phyloP scores from a whole-genome alignment of 2,797 vertebrate genomes.

The Choloepus didactylus region DNA sequence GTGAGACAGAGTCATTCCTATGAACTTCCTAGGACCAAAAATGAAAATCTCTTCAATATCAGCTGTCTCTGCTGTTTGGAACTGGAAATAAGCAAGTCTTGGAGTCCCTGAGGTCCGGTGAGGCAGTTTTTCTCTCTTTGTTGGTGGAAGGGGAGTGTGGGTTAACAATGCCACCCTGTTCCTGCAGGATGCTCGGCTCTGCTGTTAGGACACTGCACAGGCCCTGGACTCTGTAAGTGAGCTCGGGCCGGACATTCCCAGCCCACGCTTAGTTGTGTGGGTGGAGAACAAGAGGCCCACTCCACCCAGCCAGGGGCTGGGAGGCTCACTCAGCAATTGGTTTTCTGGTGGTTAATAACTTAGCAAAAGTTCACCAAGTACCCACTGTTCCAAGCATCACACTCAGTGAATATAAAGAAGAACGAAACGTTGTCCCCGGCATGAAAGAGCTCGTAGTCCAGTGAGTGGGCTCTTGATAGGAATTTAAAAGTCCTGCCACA shows the following conservation, averaged over 20 bases:
- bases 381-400: background rate
- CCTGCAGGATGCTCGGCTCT: too few relatives aligned
- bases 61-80: constrained; percentile 10
- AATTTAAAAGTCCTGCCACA: background rate
- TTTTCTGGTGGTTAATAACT: constrained; percentile 33
- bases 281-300: background rate
- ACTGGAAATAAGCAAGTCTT: background rate
- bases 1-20: background rate
- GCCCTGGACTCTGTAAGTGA: background rate
- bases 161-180: background rate
- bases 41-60: background rate
- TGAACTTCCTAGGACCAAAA: constrained; percentile 10
- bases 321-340: background rate
- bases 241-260: background rate
- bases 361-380: constrained; percentile 10
- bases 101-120: background rate
- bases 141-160: background rate
- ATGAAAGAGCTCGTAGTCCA: background rate
- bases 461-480: background rate
- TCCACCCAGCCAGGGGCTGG: background rate
- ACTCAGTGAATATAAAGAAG: background rate
- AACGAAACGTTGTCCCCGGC: background rate
- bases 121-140: background rate
- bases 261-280: background rate
- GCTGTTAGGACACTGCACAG: background rate